phyloP scores from a whole-genome alignment of 2,113 vertebrate species.

The Dromas ardeola region DNA sequence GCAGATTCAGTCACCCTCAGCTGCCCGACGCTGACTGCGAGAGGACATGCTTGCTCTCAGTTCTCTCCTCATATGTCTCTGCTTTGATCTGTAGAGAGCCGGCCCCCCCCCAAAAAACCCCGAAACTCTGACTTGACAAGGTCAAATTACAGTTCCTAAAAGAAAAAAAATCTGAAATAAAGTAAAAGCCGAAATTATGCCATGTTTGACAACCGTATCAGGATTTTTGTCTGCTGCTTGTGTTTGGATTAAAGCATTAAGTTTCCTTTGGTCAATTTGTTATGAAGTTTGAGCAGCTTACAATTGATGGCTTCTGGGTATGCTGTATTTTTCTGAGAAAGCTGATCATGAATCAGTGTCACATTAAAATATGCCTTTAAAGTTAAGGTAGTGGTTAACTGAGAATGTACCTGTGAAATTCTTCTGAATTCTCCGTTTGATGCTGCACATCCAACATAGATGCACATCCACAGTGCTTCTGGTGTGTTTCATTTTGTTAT shows the following conservation, averaged over 20 bases:
- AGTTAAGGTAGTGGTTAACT: not conserved
- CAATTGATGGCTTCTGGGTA: not conserved
- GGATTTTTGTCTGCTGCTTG: not conserved
- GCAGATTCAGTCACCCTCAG: not conserved
- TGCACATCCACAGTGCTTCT: not conserved
- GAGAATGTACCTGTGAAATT: not conserved
- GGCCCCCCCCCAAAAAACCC: fast-evolving
- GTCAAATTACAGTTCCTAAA: not conserved
- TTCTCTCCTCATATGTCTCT: constrained; percentile 1
- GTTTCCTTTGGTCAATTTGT: constrained; percentile 8
- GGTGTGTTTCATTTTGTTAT: not conserved
- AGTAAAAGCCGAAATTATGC: not conserved
- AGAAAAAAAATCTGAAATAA: not conserved
- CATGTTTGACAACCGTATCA: not conserved
- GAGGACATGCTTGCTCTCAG: not conserved
- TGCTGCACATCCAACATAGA: not conserved
- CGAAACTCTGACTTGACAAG: not conserved
- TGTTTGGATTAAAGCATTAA: constrained; percentile 15
- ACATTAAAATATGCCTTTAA: not conserved
- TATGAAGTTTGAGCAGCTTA: constrained; percentile 9
- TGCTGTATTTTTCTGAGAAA: not conserved
- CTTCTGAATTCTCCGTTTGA: not conserved
- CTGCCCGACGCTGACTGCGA: not conserved
- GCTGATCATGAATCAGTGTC: not conserved
- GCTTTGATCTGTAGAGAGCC: constrained; percentile 2